A percentile compares a stretch with the other conserved stretches of the same genome.
These are phyloP conservation scores for Spatulosminthurus flaviceps DNA, from an alignment of 2,888 invertebrate genomes.

Conservation along the genomic window DNA sequence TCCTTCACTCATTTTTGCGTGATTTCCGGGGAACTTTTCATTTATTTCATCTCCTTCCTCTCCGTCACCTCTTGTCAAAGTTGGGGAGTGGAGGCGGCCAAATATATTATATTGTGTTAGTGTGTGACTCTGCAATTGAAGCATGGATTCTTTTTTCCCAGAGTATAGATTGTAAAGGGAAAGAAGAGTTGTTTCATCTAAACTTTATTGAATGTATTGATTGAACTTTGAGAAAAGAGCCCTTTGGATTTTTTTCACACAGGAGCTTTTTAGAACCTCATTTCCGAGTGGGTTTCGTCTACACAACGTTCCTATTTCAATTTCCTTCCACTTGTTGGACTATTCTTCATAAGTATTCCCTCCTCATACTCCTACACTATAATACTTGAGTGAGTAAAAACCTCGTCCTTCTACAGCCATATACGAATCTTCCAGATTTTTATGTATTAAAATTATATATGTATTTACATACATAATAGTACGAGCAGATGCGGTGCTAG, in stretches of 20 bases:
- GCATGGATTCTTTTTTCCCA: neutral
- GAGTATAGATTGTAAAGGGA: neutral
- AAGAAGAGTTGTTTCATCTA: neutral
- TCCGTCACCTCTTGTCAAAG: neutral
- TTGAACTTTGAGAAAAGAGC: neutral
- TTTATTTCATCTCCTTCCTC: neutral
- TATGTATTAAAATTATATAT: too few relatives aligned
- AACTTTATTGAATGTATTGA: conserved; percentile 14
- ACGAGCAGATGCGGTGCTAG: too few relatives aligned
- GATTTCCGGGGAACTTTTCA: conserved; percentile 13
- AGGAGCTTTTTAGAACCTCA: neutral
- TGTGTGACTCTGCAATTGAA: neutral
- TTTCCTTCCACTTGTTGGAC: neutral
- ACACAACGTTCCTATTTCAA: neutral
- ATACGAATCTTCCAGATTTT: too few relatives aligned
- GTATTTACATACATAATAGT: too few relatives aligned
- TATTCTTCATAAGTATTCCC: neutral
- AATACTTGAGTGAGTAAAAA: neutral
- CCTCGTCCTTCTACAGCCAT: too few relatives aligned
- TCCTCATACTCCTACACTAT: too few relatives aligned
- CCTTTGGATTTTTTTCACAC: too few relatives aligned
- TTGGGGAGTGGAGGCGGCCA: too few relatives aligned
- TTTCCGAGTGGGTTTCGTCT: neutral
- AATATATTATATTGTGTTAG: neutral
- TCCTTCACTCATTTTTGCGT: neutral